Evolutionary conservation across 2,113 vertebrate genomes (phyloP).

Genomic region (Rhynchomys soricoides): DNA sequence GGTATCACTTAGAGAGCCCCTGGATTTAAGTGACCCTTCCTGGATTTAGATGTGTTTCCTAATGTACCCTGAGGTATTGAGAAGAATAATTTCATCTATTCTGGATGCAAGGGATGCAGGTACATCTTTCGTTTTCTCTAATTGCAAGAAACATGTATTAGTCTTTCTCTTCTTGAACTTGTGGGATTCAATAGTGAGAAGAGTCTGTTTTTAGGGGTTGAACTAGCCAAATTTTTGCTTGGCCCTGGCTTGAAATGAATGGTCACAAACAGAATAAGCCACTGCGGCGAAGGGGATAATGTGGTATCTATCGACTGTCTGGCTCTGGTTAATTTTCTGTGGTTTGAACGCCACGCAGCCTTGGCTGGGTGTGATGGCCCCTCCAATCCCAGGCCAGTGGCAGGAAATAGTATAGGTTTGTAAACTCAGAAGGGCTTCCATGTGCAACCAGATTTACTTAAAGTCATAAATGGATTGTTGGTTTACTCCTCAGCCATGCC

Average conservation of each 20-base stretch:
- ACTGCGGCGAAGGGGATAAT: background rate
- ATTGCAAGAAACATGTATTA: background rate
- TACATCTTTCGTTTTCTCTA: background rate
- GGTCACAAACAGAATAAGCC: background rate
- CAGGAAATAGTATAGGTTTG: background rate
- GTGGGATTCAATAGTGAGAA: background rate
- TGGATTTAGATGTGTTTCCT: accelerated
- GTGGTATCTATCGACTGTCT: background rate
- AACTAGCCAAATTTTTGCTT: background rate
- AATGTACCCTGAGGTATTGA: background rate
- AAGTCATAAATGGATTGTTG: constrained; percentile 69
- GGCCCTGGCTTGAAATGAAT: background rate
- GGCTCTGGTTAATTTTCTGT: constrained; percentile 58
- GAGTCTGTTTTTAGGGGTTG: background rate
- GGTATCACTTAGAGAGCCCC: background rate
- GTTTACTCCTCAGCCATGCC: constrained; percentile 42
- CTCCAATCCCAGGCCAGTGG: background rate
- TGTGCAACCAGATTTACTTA: constrained; percentile 62
- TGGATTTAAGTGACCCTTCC: background rate
- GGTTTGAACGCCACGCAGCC: background rate
- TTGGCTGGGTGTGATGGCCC: background rate
- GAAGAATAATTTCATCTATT: background rate
- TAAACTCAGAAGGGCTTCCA: constrained; percentile 34
- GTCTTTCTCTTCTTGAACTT: background rate
- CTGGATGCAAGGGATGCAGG: background rate